Conservation (phyloP, 2,797 vertebrate genomes). For the Thamnophis elegans region DNA sequence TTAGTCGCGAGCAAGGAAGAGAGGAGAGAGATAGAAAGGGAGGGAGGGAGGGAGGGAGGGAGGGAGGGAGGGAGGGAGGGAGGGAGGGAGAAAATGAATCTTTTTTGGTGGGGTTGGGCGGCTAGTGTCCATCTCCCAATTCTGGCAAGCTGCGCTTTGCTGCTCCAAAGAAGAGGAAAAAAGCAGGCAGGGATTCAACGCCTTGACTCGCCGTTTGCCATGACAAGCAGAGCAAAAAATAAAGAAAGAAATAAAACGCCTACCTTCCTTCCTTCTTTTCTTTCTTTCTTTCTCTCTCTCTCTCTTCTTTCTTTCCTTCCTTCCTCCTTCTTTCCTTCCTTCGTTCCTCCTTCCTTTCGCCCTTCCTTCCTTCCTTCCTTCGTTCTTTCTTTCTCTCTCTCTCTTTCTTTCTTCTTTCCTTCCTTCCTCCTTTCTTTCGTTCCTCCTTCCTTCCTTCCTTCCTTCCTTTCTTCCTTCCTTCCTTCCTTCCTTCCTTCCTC, state of each 20-base stretch:
- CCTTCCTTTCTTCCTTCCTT: no score
- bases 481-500: no score
- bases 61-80: constrained; percentile 33
- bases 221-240: constrained; percentile 15
- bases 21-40: background rate
- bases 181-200: constrained; percentile 37
- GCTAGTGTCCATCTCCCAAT: constrained; percentile 10
- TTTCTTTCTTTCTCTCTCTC: accelerated
- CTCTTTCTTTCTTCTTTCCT: no score
- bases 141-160: constrained; percentile 40
- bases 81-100: constrained; percentile 37
- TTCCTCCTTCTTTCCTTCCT: no score
- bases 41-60: constrained; percentile 30
- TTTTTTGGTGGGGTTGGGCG: constrained; percentile 27
- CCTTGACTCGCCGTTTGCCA: constrained; percentile 38
- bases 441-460: no score
- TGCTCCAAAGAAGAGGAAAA: constrained; percentile 30
- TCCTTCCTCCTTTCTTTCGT: no score
- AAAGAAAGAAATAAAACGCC: constrained; percentile 33
- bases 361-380: no score
- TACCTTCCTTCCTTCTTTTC: background rate
- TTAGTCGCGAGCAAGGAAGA: constrained; percentile 24
- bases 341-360: no score
- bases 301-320: no score
- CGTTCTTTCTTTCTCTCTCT: no score